These are phyloP conservation scores for Diphyllodes magnificus DNA, from an alignment of 2,113 vertebrate species.

Conservation along the genomic window DNA sequence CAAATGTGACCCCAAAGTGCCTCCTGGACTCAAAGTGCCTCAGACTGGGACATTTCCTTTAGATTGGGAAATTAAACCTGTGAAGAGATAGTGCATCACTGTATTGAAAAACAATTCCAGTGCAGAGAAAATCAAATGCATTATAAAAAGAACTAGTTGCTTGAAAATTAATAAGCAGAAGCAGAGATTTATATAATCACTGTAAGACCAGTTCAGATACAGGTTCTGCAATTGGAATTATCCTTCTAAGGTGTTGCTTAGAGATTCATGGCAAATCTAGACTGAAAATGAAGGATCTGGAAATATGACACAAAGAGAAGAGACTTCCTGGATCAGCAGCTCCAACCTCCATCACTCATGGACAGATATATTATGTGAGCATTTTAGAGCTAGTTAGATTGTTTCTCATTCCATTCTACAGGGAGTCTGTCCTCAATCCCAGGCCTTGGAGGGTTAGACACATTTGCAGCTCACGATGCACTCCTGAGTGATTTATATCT, in stretches of 20 bases:
- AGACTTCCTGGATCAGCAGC: neutral
- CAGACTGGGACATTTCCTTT: neutral
- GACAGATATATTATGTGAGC: neutral
- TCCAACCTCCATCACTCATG: neutral
- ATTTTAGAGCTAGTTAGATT: neutral
- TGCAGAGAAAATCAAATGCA: neutral
- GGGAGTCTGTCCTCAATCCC: neutral
- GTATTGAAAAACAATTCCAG: neutral
- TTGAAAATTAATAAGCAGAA: neutral
- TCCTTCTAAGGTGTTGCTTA: neutral
- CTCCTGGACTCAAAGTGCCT: too few species aligned
- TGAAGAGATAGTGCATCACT: neutral
- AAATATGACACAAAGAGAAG: neutral
- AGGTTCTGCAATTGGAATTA: too few species aligned
- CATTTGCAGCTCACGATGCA: neutral
- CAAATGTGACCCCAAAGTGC: neutral
- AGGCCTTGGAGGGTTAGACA: neutral
- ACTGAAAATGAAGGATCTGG: neutral
- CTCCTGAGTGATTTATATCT: neutral
- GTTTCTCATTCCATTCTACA: neutral
- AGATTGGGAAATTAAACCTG: accelerated
- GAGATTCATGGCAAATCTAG: neutral
- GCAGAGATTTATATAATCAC: neutral
- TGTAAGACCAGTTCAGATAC: neutral
- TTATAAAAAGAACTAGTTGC: neutral